These are phyloP conservation scores for Esox niger DNA, from an alignment of 2,113 vertebrate species.

Conservation along the genomic window DNA sequence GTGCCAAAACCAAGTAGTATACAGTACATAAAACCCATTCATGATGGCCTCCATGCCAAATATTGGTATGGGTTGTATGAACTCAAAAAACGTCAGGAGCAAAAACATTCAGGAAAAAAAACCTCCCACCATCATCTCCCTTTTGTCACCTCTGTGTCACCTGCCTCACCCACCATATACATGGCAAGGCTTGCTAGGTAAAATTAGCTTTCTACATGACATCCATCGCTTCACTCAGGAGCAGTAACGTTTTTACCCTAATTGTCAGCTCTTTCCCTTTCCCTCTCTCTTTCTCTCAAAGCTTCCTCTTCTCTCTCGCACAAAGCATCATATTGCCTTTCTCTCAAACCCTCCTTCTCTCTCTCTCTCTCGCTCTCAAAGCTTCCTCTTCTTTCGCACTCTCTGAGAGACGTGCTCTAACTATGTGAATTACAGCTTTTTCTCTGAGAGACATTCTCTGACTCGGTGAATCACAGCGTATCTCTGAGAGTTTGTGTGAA, in stretches of 20 bases:
- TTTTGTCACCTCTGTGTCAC: background rate
- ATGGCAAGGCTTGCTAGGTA: background rate
- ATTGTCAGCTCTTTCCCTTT: constrained; percentile 38
- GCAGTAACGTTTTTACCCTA: constrained; percentile 26
- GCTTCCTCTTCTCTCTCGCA: constrained; percentile 22
- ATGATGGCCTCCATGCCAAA: too few species aligned
- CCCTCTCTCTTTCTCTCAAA: constrained; percentile 14
- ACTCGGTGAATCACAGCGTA: constrained; percentile 28
- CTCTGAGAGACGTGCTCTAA: background rate
- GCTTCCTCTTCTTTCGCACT: background rate
- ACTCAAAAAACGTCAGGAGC: too few species aligned
- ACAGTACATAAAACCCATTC: too few species aligned
- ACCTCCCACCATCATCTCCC: background rate
- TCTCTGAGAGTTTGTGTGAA: constrained; percentile 24
- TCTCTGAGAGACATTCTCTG: background rate
- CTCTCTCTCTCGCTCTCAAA: background rate
- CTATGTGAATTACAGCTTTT: constrained; percentile 26
- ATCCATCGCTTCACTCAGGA: constrained; percentile 10
- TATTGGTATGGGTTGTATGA: too few species aligned
- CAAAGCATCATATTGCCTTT: constrained; percentile 26
- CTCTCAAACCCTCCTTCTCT: constrained; percentile 18
- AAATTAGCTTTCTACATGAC: constrained; percentile 23
- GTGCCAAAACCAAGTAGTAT: too few species aligned
- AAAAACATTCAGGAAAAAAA: too few species aligned
- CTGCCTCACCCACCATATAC: constrained; percentile 3